These are phyloP conservation scores for Beris chalybata DNA, from an alignment of 2,888 invertebrate species.

Conservation along the genomic window DNA sequence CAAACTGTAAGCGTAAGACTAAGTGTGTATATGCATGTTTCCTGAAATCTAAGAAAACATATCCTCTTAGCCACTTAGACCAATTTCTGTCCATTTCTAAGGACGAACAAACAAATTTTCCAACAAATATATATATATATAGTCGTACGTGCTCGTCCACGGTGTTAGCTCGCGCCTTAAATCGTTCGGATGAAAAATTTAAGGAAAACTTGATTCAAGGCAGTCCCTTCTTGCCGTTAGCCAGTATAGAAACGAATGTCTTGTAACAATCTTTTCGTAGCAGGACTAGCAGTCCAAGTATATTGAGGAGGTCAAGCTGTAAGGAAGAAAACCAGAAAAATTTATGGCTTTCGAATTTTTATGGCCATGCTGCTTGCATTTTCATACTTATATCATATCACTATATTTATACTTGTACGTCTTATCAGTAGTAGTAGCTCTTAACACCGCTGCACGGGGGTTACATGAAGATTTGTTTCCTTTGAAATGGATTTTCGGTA, in stretches of 20 bases:
- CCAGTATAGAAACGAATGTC: neutral
- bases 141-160: neutral
- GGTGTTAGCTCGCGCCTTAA: neutral
- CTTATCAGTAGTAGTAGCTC: too few relatives aligned
- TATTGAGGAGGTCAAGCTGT: constrained; percentile 8
- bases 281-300: neutral
- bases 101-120: constrained; percentile 7
- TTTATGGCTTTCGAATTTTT: constrained; percentile 19
- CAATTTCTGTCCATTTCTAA: neutral
- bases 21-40: too few relatives aligned
- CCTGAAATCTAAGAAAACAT: constrained; percentile 1
- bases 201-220: too few relatives aligned
- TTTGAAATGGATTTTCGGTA: too few relatives aligned
- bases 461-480: too few relatives aligned
- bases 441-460: too few relatives aligned
- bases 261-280: neutral
- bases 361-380: constrained; percentile 13
- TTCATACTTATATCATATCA: neutral
- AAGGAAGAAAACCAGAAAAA: constrained; percentile 8
- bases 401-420: too few relatives aligned
- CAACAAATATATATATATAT: neutral
- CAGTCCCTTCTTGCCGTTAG: too few relatives aligned
- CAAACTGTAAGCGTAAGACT: too few relatives aligned
- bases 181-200: constrained; percentile 8
- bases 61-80: constrained; percentile 17